These are phyloP conservation scores for Mohoua ochrocephala DNA, from an alignment of 2,113 vertebrate species.

Conservation along the genomic window DNA sequence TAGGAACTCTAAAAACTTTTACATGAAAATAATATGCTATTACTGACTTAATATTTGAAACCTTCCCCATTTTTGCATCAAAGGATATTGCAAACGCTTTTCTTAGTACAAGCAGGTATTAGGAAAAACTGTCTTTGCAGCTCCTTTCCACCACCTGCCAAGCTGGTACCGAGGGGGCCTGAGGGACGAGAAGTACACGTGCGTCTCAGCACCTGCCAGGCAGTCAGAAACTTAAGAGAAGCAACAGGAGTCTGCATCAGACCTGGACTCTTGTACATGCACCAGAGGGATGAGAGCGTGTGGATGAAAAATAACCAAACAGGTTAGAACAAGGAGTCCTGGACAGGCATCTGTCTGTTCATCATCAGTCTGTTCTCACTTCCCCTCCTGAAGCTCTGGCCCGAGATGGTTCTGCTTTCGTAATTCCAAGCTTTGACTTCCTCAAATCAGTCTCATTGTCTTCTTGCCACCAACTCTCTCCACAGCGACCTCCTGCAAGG, in stretches of 20 bases:
- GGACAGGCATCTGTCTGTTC: background rate
- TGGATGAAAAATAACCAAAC: background rate
- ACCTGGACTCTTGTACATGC: background rate
- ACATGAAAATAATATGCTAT: background rate
- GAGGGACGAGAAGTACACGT: fast-evolving
- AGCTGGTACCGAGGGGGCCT: background rate
- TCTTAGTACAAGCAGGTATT: background rate
- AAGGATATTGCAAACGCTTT: background rate
- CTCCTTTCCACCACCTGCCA: background rate
- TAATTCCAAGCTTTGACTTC: background rate
- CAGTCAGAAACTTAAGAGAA: background rate
- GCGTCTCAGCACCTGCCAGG: background rate
- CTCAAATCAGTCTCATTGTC: background rate
- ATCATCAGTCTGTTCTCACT: constrained; percentile 10
- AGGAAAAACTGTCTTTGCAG: background rate
- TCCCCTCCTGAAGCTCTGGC: background rate
- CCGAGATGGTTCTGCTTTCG: background rate
- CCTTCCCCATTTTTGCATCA: background rate
- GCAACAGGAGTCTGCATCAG: background rate
- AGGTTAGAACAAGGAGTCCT: background rate
- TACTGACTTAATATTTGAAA: background rate
- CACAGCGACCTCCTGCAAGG: background rate
- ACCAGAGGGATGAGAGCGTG: background rate
- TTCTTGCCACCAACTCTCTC: background rate
- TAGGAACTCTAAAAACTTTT: background rate